Evolutionary conservation across 2,888 invertebrate species (phyloP).

Genomic region (Odontocolon sp.): DNA sequence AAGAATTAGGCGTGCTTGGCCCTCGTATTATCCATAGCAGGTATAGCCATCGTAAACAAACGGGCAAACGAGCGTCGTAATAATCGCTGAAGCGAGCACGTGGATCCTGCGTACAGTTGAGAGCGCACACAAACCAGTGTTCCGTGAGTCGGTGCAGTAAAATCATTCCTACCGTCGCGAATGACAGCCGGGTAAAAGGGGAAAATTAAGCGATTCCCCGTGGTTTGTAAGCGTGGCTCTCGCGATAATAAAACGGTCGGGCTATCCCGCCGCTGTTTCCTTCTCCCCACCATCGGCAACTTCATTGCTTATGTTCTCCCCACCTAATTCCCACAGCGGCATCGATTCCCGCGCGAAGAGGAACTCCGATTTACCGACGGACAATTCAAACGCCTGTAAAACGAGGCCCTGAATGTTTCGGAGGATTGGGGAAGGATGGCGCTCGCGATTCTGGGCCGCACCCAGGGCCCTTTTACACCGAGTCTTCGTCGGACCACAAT

Average conservation of each 20-base stretch:
- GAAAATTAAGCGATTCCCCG: constrained; percentile 75
- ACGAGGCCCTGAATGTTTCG: constrained; percentile 38
- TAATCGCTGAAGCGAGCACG: constrained; percentile 49
- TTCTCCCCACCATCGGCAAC: constrained; percentile 37
- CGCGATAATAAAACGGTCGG: constrained; percentile 69
- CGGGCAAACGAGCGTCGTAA: constrained; percentile 45
- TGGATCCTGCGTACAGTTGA: constrained; percentile 4
- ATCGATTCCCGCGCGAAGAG: constrained; percentile 46
- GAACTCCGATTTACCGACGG: constrained; percentile 70
- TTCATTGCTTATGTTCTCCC: constrained; percentile 35
- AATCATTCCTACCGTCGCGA: constrained; percentile 65
- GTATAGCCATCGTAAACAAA: constrained; percentile 53
- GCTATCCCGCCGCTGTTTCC: constrained; percentile 28
- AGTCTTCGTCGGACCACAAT: no score
- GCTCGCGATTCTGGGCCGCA: constrained; percentile 73
- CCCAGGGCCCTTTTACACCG: constrained; percentile 72
- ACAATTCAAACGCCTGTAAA: constrained; percentile 24
- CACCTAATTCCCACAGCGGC: constrained; percentile 30
- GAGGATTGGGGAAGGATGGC: constrained; percentile 70
- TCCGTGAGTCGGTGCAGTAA: constrained; percentile 62
- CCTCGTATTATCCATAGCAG: constrained; percentile 40
- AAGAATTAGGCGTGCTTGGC: constrained; percentile 42
- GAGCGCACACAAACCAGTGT: constrained; percentile 32
- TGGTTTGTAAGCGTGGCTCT: constrained; percentile 68
- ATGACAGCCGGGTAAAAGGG: constrained; percentile 67